These are phyloP conservation scores for Epicauta chinensis DNA, from an alignment of 1,140 invertebrate genomes.

Conservation along the genomic window DNA sequence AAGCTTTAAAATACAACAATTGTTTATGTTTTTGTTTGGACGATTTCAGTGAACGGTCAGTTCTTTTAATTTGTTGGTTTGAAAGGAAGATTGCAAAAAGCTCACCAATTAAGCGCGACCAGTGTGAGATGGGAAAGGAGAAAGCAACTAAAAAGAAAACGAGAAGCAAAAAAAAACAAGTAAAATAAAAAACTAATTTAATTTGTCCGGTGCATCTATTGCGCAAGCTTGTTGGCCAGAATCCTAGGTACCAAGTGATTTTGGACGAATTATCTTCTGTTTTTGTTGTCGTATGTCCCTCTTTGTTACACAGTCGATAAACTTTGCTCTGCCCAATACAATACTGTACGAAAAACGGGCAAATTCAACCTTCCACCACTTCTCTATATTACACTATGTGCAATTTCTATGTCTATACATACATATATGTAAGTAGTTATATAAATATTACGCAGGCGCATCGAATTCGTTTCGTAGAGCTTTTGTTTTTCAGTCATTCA, in stretches of 20 bases:
- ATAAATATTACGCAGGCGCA: not conserved
- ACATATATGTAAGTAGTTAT: not conserved
- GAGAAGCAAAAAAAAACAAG: slow-evolving; percentile 1
- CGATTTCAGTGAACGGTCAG: not conserved
- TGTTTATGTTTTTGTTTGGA: not conserved
- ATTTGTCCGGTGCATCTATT: slow-evolving; percentile 4
- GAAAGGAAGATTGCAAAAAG: slow-evolving; percentile 1
- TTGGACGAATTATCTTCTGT: slow-evolving; percentile 16
- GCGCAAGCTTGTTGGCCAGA: slow-evolving; percentile 4
- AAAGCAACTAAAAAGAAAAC: no score
- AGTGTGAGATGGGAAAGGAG: not conserved
- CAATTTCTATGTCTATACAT: not conserved
- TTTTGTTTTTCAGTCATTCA: slow-evolving; percentile 13
- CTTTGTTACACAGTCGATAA: slow-evolving; percentile 19
- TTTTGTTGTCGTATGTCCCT: slow-evolving; percentile 11
- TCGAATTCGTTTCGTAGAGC: not conserved
- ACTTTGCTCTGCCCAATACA: slow-evolving; percentile 16
- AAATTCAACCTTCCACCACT: not conserved
- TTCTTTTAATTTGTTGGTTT: not conserved
- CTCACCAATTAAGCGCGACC: slow-evolving; percentile 5
- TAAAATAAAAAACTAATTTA: slow-evolving; percentile 7
- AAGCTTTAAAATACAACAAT: not conserved
- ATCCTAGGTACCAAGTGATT: slow-evolving; percentile 13
- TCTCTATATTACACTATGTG: no score
- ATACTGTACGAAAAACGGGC: slow-evolving; percentile 15